phyloP scores from a whole-genome alignment of 2,888 invertebrate genomes.

The Entomobrya proxima region DNA sequence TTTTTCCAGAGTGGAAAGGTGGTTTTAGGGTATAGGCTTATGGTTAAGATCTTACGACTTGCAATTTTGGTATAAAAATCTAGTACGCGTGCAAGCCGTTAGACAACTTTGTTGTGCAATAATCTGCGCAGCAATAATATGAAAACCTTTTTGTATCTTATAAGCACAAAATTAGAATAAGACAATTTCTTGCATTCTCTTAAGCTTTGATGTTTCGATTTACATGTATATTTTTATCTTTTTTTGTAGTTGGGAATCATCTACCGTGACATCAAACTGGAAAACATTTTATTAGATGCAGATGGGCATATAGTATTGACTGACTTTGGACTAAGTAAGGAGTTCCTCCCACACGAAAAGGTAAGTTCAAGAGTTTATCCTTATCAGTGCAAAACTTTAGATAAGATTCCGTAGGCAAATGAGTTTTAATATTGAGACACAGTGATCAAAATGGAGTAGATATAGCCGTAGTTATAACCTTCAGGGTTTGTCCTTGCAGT shows the following conservation, averaged over 20 bases:
- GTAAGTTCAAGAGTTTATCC: conserved; percentile 77
- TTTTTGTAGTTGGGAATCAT: conserved; percentile 95
- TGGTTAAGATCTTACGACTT: too few species aligned
- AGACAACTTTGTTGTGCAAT: too few species aligned
- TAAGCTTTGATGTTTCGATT: neutral
- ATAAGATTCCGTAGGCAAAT: neutral
- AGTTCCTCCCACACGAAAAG: conserved; percentile 85
- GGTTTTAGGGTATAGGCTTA: too few species aligned
- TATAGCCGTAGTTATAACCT: neutral
- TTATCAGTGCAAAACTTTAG: neutral
- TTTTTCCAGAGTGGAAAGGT: neutral
- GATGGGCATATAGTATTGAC: conserved; percentile 97
- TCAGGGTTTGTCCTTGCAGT: neutral
- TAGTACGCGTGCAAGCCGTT: too few species aligned
- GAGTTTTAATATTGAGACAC: neutral
- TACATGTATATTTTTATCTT: conserved; percentile 70
- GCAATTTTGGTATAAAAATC: too few species aligned
- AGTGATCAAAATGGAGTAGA: too few species aligned
- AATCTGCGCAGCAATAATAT: too few species aligned
- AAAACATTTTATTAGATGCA: conserved; percentile 95
- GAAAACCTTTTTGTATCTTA: too few species aligned
- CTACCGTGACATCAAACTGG: conserved; percentile 97
- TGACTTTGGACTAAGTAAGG: conserved; percentile 98
- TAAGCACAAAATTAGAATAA: too few species aligned
- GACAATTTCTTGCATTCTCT: too few species aligned